Percentiles rank a stretch among this genome's conserved stretches.
phyloP scores from a whole-genome alignment of 2,113 vertebrate genomes.

The Saccopteryx bilineata region DNA sequence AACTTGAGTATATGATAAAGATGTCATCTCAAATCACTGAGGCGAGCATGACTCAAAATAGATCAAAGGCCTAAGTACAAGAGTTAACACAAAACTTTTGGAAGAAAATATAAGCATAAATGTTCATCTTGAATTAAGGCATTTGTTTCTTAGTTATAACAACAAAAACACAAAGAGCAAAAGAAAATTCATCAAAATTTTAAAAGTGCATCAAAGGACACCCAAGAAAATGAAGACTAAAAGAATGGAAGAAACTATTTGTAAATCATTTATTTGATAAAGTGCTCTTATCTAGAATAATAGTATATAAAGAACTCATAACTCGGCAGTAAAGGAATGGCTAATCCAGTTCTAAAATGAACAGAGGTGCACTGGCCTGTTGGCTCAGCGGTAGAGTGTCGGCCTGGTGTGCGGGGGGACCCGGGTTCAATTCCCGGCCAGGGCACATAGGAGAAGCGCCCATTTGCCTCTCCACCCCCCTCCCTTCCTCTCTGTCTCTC shows the following conservation, averaged over 20 bases:
- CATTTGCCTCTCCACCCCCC: no score
- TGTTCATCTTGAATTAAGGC: background rate
- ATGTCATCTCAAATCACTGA: background rate
- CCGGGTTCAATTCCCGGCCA: no score
- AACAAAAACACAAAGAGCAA: background rate
- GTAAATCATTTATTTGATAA: background rate
- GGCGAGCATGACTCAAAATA: background rate
- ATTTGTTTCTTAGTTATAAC: background rate
- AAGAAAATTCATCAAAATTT: background rate
- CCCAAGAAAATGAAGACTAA: background rate
- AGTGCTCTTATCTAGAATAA: background rate
- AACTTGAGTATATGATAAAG: background rate
- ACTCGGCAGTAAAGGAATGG: background rate
- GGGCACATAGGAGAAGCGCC: no score
- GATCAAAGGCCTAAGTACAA: background rate
- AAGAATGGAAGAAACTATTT: background rate
- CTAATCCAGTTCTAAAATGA: background rate
- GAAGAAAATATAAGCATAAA: constrained; percentile 19
- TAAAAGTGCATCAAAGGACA: background rate
- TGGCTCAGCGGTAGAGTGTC: no score
- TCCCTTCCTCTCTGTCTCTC: no score
- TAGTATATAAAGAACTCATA: background rate
- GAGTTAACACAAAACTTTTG: background rate
- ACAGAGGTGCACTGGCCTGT: background rate
- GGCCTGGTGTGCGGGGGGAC: no score